Evolutionary conservation across 1,140 invertebrate species (phyloP).

Genomic region (Drosophila chauvacae): DNA sequence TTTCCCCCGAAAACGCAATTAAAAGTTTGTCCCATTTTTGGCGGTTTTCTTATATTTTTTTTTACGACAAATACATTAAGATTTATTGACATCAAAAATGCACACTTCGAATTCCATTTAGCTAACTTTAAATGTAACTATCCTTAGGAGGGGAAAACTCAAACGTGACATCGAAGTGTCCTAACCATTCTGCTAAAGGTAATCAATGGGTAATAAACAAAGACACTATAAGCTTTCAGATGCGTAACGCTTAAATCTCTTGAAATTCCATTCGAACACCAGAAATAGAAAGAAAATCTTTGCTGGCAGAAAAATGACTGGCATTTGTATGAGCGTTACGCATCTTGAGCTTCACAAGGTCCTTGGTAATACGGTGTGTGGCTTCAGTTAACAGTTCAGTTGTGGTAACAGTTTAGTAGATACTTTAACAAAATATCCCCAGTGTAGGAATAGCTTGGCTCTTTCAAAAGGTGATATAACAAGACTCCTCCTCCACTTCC

Average conservation of each 20-base stretch:
- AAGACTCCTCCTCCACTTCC: slow-evolving; percentile 24
- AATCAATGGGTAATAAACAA: slow-evolving; percentile 5
- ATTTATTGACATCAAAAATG: slow-evolving; percentile 81
- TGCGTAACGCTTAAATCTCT: not conserved
- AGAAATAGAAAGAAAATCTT: not conserved
- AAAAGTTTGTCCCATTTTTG: slow-evolving; percentile 20
- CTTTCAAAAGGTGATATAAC: slow-evolving; percentile 42
- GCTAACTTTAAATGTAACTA: slow-evolving; percentile 54
- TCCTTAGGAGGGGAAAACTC: slow-evolving; percentile 18
- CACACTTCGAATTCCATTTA: slow-evolving; percentile 67
- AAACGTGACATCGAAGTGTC: slow-evolving; percentile 1
- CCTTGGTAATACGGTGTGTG: slow-evolving; percentile 21
- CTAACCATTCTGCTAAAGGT: slow-evolving; percentile 4
- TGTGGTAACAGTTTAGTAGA: slow-evolving; percentile 40
- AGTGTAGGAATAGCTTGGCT: slow-evolving; percentile 38
- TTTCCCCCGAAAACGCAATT: slow-evolving; percentile 20
- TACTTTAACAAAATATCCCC: slow-evolving; percentile 49
- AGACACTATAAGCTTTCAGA: not conserved
- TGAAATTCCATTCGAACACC: no score
- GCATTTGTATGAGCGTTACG: not conserved
- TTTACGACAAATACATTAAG: slow-evolving; percentile 75
- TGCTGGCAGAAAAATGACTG: not conserved
- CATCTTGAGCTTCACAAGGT: not conserved
- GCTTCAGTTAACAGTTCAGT: slow-evolving; percentile 14
- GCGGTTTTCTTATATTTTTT: slow-evolving; percentile 10